phyloP scores from a whole-genome alignment of 2,797 vertebrate genomes.

The Nyctibius grandis region DNA sequence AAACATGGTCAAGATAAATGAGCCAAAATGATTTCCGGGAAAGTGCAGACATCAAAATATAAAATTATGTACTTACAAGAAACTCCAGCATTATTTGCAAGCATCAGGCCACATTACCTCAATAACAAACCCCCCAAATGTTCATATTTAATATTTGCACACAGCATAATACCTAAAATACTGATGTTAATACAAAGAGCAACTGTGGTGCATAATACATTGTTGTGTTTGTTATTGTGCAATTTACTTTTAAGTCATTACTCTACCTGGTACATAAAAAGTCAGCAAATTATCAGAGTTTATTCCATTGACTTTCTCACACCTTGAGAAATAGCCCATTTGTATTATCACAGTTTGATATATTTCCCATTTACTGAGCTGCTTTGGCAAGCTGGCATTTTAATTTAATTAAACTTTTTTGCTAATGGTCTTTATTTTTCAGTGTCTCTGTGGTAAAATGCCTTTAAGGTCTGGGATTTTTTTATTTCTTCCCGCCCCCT shows the following conservation, averaged over 20 bases:
- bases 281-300: slow-evolving; percentile 73
- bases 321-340: slow-evolving; percentile 79
- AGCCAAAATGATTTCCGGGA: neutral
- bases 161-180: neutral
- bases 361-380: slow-evolving; percentile 78
- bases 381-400: slow-evolving; percentile 78
- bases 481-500: neutral
- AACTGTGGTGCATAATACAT: neutral
- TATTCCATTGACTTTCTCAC: slow-evolving; percentile 75
- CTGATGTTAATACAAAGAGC: neutral
- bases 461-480: slow-evolving; percentile 57
- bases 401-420: slow-evolving; percentile 86
- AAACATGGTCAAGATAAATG: neutral
- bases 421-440: slow-evolving; percentile 85
- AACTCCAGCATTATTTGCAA: neutral
- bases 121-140: accelerated
- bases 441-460: slow-evolving; percentile 75
- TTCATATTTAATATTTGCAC: neutral
- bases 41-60: neutral
- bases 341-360: slow-evolving; percentile 81
- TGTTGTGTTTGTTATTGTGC: neutral
- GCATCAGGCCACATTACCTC: neutral
- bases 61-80: neutral
- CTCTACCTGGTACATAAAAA: slow-evolving; percentile 47
- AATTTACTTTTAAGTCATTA: slow-evolving; percentile 62